These are phyloP conservation scores for Euphydryas editha DNA, from an alignment of 2,888 invertebrate species.

Conservation along the genomic window DNA sequence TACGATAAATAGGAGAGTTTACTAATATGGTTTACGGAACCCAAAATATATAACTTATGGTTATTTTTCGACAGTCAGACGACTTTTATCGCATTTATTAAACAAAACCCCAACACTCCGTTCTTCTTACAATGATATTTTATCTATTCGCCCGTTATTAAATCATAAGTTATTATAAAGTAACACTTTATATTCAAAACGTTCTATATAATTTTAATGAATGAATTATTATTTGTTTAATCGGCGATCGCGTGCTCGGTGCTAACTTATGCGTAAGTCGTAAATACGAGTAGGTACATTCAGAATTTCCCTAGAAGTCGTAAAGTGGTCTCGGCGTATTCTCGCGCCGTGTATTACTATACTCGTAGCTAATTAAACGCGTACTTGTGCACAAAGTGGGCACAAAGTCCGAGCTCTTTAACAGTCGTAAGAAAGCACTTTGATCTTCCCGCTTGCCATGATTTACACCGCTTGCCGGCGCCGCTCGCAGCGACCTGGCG, in stretches of 20 bases:
- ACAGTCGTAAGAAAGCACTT: slow-evolving; percentile 27
- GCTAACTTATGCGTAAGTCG: background rate
- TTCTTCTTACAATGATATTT: background rate
- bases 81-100: background rate
- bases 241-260: background rate
- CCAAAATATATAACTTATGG: too few species aligned
- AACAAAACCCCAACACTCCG: background rate
- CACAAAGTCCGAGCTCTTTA: slow-evolving; percentile 20
- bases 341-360: background rate
- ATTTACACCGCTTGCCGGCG: slow-evolving; percentile 25
- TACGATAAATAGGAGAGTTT: too few species aligned
- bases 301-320: slow-evolving; percentile 8
- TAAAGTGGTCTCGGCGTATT: slow-evolving; percentile 2
- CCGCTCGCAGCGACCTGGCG: background rate
- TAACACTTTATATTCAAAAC: too few species aligned
- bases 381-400: slow-evolving; percentile 23
- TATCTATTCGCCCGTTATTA: background rate
- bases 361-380: slow-evolving; percentile 28
- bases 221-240: background rate
- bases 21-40: too few species aligned
- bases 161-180: too few species aligned
- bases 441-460: slow-evolving; percentile 27
- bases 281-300: slow-evolving; percentile 3
- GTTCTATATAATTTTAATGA: background rate
- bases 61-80: background rate